Percentiles rank a stretch among this genome's conserved stretches.
These are phyloP conservation scores for zebrafish (Danio rerio) DNA, from an alignment of 2,113 vertebrate species.

Conservation along the genomic window DNA sequence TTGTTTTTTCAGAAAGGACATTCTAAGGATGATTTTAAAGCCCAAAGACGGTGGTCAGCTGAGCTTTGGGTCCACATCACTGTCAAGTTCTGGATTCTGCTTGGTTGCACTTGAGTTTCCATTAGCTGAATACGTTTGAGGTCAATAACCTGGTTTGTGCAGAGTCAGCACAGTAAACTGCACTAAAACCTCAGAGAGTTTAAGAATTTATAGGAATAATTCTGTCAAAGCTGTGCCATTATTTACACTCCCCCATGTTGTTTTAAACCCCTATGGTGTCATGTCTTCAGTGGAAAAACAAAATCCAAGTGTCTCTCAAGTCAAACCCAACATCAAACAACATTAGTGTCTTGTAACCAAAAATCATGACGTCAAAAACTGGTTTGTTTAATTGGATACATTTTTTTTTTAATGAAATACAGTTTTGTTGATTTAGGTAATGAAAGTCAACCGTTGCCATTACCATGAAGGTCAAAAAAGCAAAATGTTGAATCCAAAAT, in stretches of 20 bases:
- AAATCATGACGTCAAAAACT: not conserved
- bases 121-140: slow-evolving; percentile 29
- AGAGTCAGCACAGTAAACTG: slow-evolving; percentile 7
- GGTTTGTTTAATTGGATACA: too few species aligned
- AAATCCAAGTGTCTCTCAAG: not conserved
- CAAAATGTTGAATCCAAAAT: too few species aligned
- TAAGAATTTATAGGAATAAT: slow-evolving; percentile 12
- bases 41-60: slow-evolving; percentile 1
- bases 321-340: not conserved
- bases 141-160: slow-evolving; percentile 9
- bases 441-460: too few species aligned
- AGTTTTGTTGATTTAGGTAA: too few species aligned
- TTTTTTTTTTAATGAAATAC: too few species aligned
- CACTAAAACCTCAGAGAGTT: slow-evolving; percentile 11
- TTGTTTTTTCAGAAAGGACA: slow-evolving; percentile 5
- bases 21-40: not conserved
- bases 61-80: slow-evolving; percentile 24
- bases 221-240: not conserved
- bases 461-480: too few species aligned
- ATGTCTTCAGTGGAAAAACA: not conserved
- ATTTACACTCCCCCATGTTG: not conserved
- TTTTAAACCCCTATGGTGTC: not conserved
- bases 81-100: slow-evolving; percentile 38
- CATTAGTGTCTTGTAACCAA: not conserved
- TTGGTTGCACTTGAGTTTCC: slow-evolving; percentile 31